phyloP scores from a whole-genome alignment of 2,797 vertebrate species.

The Jordanella pulchra region DNA sequence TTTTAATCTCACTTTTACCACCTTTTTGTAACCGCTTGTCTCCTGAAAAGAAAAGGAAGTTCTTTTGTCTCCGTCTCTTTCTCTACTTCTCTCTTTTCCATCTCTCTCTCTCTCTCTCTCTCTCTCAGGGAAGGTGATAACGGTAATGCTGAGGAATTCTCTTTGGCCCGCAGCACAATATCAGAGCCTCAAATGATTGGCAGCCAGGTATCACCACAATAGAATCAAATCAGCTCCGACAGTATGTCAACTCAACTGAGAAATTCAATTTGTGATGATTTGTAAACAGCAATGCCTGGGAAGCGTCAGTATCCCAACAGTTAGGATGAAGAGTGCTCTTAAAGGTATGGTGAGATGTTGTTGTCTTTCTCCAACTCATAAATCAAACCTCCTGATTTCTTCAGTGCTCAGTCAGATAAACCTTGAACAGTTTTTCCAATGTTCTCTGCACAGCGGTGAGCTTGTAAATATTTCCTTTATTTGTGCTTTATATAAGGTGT shows the following conservation, averaged over 20 bases:
- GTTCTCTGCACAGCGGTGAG: slow-evolving; percentile 55
- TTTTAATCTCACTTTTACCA: slow-evolving; percentile 31
- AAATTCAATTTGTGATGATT: slow-evolving; percentile 74
- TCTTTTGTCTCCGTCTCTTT: slow-evolving; percentile 2
- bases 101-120: slow-evolving; percentile 1
- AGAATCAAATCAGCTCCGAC: slow-evolving; percentile 68
- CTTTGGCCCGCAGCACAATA: slow-evolving; percentile 60
- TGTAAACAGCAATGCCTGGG: slow-evolving; percentile 69
- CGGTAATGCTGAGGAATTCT: slow-evolving; percentile 69
- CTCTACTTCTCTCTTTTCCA: slow-evolving; percentile 1
- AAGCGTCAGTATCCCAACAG: slow-evolving; percentile 60
- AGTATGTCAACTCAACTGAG: slow-evolving; percentile 55
- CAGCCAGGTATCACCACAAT: slow-evolving; percentile 68
- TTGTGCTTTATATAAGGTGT: slow-evolving; percentile 51
- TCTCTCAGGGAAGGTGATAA: slow-evolving; percentile 56
- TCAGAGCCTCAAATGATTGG: slow-evolving; percentile 64
- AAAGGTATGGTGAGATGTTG: slow-evolving; percentile 26
- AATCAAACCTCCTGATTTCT: slow-evolving; percentile 73
- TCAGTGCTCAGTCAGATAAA: slow-evolving; percentile 78
- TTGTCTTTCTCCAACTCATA: slow-evolving; percentile 57
- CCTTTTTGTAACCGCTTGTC: slow-evolving; percentile 23
- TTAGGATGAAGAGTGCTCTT: slow-evolving; percentile 48
- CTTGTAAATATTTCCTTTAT: slow-evolving; percentile 70
- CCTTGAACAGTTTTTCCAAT: slow-evolving; percentile 71
- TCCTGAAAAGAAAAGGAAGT: slow-evolving; percentile 3